Evolutionary conservation across 1,140 invertebrate species (phyloP).

Genomic region (Onthophagus taurus): DNA sequence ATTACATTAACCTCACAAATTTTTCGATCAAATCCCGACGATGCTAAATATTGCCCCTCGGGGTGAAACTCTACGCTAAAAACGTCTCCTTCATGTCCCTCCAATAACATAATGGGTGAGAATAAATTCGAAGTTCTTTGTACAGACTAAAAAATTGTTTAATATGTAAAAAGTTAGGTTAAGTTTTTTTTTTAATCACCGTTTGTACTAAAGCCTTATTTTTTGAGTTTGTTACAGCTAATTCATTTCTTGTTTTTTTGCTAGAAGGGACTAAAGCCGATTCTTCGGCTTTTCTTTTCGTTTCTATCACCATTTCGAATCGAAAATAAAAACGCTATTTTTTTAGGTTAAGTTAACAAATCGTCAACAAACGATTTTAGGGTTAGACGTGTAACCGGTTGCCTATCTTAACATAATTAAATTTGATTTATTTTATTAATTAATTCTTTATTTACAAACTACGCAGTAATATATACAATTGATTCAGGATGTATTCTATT

Average conservation of each 20-base stretch:
- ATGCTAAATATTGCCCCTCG: slow-evolving; percentile 87
- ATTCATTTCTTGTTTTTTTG: slow-evolving; percentile 63
- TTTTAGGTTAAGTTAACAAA: background rate
- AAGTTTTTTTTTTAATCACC: slow-evolving; percentile 33
- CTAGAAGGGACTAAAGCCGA: slow-evolving; percentile 55
- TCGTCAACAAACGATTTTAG: background rate
- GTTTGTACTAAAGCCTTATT: slow-evolving; percentile 58
- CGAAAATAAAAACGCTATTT: background rate
- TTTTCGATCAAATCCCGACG: slow-evolving; percentile 92
- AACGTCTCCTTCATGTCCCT: slow-evolving; percentile 96
- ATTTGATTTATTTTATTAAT: background rate
- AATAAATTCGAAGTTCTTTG: slow-evolving; percentile 79
- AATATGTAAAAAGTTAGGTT: background rate
- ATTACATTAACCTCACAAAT: slow-evolving; percentile 71
- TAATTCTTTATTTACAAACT: too few species aligned
- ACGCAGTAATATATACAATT: too few species aligned
- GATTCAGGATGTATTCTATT: background rate
- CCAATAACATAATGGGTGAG: slow-evolving; percentile 92
- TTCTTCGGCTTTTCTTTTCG: slow-evolving; percentile 62
- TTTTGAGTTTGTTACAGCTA: slow-evolving; percentile 47
- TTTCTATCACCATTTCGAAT: slow-evolving; percentile 39
- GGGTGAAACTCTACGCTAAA: slow-evolving; percentile 92
- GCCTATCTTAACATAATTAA: background rate
- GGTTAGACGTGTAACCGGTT: too few species aligned
- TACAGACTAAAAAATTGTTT: slow-evolving; percentile 37